Base-by-base conservation (phyloP, 2,797 vertebrate species). In the Sebastes glaucus region DNA sequence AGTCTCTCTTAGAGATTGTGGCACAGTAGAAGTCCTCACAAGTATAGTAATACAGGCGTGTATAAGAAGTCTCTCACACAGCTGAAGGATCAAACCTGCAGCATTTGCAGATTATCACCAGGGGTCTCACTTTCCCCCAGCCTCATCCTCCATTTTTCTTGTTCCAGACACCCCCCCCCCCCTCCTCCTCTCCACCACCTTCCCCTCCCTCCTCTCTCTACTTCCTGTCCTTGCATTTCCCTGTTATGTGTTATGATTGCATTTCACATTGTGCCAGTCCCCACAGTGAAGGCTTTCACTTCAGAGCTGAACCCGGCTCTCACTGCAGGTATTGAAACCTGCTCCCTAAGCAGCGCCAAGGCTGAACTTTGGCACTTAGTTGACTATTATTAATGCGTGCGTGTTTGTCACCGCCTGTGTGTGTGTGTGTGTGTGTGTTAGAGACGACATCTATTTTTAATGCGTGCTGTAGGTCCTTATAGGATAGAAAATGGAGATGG, bases 91-190 rank as follows among this genome's bases (percentile, higher is more conserved):
- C 63, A 83, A 64, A 83, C 69, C 77, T 87, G 84, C 88, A 93
- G 86, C 65, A n/a, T 81, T 80, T 80, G 13, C 30, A 74, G 60
- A 79, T 49, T 52, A 83, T 89, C 93, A 90, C 75, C 86, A 90
- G 90, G 88, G 83, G 89, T 88, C 87, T 90, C 86, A 75, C 85
- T 89, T 85, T 72, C 76, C 72, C 71, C 68, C 14, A 1, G 28
- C 71, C 28, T 80, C 72, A 27, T 38, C 53, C 61, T 70, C 30
- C 20, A 25, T 80, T 70, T 86, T 46, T 60, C 56, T 76, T n/a
- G 11, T 25, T 77, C 62, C 38, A 67, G 8, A 28, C 67, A 5
- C 9, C 18, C 30, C 6, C 30, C 6, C 30, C 4, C 11, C 16
- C 11, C 8, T 5, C 56, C 7, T 6, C 27, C 8, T 11, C 59